Evolutionary conservation across 2,797 vertebrate genomes (phyloP).

Genomic region (Balearica regulorum): DNA sequence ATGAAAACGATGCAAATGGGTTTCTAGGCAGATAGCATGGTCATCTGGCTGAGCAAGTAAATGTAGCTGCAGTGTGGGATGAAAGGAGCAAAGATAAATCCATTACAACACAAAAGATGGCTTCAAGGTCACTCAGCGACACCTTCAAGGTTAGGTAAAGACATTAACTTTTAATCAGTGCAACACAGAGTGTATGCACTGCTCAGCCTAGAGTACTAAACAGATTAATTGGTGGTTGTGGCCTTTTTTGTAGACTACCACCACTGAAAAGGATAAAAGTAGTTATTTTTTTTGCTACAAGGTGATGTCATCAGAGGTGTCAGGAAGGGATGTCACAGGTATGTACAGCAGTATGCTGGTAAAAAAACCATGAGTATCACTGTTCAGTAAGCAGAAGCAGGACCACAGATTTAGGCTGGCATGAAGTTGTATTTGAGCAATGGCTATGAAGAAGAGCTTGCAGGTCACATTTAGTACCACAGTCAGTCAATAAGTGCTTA

Average conservation of each 20-base stretch:
- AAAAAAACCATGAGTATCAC: background rate
- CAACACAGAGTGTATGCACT: background rate
- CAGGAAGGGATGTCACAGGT: background rate
- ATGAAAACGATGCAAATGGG: background rate
- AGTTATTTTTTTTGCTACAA: background rate
- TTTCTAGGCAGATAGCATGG: background rate
- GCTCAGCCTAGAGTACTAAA: background rate
- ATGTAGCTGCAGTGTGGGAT: background rate
- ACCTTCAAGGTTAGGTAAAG: background rate
- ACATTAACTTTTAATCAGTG: background rate
- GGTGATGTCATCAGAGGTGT: background rate
- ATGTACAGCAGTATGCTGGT: background rate
- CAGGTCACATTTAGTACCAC: background rate
- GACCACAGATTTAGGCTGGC: background rate
- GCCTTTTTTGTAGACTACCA: background rate
- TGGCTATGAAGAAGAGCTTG: background rate
- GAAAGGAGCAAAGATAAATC: background rate
- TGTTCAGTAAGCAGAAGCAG: background rate
- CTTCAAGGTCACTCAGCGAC: background rate
- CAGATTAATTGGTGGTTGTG: background rate
- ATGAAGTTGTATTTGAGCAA: background rate
- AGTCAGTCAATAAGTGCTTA: background rate
- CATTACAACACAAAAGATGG: background rate
- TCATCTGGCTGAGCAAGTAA: background rate
- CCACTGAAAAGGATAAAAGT: background rate